Percentiles rank a stretch among this genome's conserved stretches.
These are phyloP conservation scores for Pimpla rufipes DNA, from an alignment of 2,888 invertebrate genomes.

Conservation along the genomic window DNA sequence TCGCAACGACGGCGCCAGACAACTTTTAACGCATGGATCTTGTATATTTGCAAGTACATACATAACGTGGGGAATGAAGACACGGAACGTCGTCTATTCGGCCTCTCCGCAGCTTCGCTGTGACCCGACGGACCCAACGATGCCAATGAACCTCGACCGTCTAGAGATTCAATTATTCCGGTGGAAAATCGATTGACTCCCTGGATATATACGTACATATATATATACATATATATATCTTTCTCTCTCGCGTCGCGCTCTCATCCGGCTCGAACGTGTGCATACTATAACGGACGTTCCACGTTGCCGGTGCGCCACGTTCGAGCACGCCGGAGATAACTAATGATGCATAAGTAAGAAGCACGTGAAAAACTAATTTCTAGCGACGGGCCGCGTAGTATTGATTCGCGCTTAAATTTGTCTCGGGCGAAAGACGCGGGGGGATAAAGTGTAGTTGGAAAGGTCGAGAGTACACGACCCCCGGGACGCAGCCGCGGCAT, in stretches of 20 bases:
- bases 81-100: slow-evolving; percentile 35
- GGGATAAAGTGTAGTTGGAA: slow-evolving; percentile 41
- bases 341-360: slow-evolving; percentile 64
- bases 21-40: no score
- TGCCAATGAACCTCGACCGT: slow-evolving; percentile 68
- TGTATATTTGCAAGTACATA: no score
- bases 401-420: slow-evolving; percentile 66
- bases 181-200: slow-evolving; percentile 65
- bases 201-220: neutral
- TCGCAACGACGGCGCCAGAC: no score
- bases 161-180: slow-evolving; percentile 69
- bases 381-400: slow-evolving; percentile 38
- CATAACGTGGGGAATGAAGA: no score
- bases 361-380: slow-evolving; percentile 47
- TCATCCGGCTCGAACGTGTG: slow-evolving; percentile 18
- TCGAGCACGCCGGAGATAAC: slow-evolving; percentile 38
- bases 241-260: slow-evolving; percentile 3
- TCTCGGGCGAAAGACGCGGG: slow-evolving; percentile 41
- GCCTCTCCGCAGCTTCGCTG: slow-evolving; percentile 29
- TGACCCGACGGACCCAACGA: slow-evolving; percentile 54
- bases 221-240: neutral
- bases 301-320: slow-evolving; percentile 45
- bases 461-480: slow-evolving; percentile 68
- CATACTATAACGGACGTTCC: slow-evolving; percentile 41
- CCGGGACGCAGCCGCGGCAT: no score